Conservation (phyloP, 2,888 invertebrate genomes). For the Drosophila maculinotata region DNA sequence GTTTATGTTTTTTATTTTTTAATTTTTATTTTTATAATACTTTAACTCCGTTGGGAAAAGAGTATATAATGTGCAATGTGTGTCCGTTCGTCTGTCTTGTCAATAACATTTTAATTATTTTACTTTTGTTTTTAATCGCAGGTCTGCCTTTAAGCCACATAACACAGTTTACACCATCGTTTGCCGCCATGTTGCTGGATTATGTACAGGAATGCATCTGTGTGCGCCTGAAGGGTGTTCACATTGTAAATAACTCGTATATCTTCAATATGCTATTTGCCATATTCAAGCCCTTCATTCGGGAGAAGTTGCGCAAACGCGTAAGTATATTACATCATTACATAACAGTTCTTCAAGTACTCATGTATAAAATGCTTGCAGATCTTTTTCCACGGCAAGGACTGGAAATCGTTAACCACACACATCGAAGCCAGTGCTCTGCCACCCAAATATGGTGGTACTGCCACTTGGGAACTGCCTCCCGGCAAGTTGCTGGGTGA, state of each 20-base stretch:
- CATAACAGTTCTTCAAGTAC: neutral
- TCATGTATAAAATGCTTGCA: constrained; percentile 57
- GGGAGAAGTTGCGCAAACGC: constrained; percentile 92
- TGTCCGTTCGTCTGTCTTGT: too few relatives aligned
- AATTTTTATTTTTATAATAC: neutral
- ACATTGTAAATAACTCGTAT: constrained; percentile 94
- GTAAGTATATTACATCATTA: constrained; percentile 84
- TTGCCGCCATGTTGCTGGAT: constrained; percentile 90
- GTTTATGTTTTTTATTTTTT: neutral
- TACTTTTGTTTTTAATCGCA: constrained; percentile 8
- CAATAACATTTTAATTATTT: too few relatives aligned
- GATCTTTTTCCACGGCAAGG: constrained; percentile 91
- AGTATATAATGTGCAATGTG: neutral
- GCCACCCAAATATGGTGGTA: constrained; percentile 89
- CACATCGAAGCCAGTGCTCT: constrained; percentile 87
- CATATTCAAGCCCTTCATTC: constrained; percentile 94
- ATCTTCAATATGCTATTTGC: constrained; percentile 94
- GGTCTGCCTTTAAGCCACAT: constrained; percentile 90
- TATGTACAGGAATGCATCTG: constrained; percentile 93
- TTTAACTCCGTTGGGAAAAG: too few relatives aligned
- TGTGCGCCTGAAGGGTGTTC: constrained; percentile 92
- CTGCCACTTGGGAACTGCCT: constrained; percentile 86
- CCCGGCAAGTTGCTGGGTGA: constrained; percentile 89
- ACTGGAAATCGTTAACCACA: constrained; percentile 87
- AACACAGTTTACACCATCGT: constrained; percentile 91